These are phyloP conservation scores for Entomyzon cyanotis DNA, from an alignment of 2,113 vertebrate genomes.

Conservation along the genomic window DNA sequence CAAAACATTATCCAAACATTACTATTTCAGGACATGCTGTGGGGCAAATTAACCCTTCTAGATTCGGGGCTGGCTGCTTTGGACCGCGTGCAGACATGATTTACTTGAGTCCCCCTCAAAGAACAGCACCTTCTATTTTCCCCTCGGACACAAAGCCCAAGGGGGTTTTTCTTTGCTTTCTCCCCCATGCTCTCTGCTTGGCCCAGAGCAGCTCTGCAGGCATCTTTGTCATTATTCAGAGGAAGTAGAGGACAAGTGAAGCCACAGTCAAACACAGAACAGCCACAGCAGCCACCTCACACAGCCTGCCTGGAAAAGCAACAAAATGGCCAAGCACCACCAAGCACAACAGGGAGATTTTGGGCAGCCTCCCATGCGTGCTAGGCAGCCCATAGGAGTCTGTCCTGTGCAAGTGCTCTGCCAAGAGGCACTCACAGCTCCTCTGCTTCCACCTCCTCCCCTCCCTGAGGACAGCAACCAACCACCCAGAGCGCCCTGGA, in stretches of 20 bases:
- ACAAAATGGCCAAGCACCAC: neutral
- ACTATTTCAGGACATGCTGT: neutral
- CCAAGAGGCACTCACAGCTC: accelerated
- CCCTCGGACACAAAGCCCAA: neutral
- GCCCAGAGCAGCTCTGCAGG: neutral
- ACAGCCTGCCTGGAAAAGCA: neutral
- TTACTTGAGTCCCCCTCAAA: neutral
- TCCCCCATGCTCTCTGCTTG: neutral
- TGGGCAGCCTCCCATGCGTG: neutral
- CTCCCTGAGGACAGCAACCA: accelerated
- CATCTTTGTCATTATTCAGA: neutral
- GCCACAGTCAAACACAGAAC: neutral
- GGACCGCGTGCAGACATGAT: accelerated
- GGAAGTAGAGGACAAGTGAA: neutral
- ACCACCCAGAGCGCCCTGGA: accelerated
- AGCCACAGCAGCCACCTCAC: neutral
- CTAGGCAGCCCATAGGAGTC: neutral
- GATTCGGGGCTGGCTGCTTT: neutral
- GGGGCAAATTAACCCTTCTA: neutral
- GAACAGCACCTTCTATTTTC: neutral
- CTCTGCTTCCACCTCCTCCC: neutral
- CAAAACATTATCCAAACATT: neutral
- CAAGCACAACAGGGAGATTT: neutral
- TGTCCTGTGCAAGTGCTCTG: neutral
- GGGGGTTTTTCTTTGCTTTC: neutral